Percentiles rank a stretch among this genome's conserved stretches.
phyloP scores from a whole-genome alignment of 2,113 vertebrate species.

The Ginglymostoma cirratum region DNA sequence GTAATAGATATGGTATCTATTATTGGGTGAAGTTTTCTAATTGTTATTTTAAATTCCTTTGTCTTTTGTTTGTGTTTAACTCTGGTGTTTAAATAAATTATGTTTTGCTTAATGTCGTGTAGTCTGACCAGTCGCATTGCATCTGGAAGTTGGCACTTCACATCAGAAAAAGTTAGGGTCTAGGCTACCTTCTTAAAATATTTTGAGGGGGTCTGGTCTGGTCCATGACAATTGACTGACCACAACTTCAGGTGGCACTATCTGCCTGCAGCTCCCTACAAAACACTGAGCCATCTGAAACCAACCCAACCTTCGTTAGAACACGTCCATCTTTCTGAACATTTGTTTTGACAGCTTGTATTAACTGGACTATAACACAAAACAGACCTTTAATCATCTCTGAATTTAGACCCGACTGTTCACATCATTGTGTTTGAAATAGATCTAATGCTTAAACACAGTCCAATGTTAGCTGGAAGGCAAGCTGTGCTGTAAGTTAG shows the following conservation, averaged over 20 bases:
- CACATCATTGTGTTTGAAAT: background rate
- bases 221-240: background rate
- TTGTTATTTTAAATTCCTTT: no score
- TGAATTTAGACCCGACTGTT: background rate
- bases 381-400: background rate
- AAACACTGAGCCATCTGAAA: background rate
- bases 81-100: no score
- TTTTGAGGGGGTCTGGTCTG: no score
- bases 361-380: background rate
- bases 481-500: background rate
- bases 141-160: no score
- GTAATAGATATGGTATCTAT: no score
- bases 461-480: background rate
- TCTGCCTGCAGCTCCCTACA: background rate
- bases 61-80: no score
- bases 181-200: no score
- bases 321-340: background rate
- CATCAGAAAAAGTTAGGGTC: no score
- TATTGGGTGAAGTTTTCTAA: no score
- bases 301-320: background rate
- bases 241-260: background rate
- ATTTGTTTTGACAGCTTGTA: constrained; percentile 10
- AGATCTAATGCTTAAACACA: background rate
- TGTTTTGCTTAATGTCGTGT: no score
- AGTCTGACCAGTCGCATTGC: no score